These are phyloP conservation scores for Myiopsitta monachus DNA, from an alignment of 2,113 vertebrate genomes.

Conservation along the genomic window DNA sequence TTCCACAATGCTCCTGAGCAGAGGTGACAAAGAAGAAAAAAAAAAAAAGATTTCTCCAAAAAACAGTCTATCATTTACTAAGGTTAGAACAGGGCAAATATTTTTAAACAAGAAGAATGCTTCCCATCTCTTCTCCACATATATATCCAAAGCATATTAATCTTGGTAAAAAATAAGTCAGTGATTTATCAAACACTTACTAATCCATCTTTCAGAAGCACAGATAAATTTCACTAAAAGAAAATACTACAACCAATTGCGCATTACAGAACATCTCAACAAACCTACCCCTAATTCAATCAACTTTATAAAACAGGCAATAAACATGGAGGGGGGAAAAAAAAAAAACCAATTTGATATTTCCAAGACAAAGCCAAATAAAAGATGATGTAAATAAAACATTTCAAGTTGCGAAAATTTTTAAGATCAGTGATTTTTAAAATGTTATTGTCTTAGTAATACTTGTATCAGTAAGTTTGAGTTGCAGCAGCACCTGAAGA, in stretches of 20 bases:
- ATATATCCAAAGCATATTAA: not conserved
- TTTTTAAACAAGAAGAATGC: not conserved
- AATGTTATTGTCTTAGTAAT: not conserved
- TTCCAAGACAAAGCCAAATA: not conserved
- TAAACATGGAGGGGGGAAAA: not conserved
- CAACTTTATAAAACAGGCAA: not conserved
- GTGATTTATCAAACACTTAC: not conserved
- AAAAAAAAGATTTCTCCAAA: not conserved
- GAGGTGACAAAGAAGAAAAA: not conserved
- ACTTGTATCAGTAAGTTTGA: not conserved
- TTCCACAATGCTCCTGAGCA: not conserved
- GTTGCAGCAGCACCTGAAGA: not conserved
- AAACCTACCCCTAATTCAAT: not conserved
- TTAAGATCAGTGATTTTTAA: not conserved
- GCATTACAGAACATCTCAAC: not conserved
- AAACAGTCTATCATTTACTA: not conserved
- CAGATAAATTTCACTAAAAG: not conserved
- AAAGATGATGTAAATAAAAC: not conserved
- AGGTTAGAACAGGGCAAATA: not conserved
- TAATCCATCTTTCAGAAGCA: not conserved
- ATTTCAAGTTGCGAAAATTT: not conserved
- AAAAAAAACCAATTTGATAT: not conserved
- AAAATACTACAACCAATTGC: not conserved
- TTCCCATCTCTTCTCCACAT: not conserved
- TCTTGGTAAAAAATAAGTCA: not conserved